phyloP scores from a whole-genome alignment of 2,113 vertebrate genomes.

The Sminthopsis crassicaudata region DNA sequence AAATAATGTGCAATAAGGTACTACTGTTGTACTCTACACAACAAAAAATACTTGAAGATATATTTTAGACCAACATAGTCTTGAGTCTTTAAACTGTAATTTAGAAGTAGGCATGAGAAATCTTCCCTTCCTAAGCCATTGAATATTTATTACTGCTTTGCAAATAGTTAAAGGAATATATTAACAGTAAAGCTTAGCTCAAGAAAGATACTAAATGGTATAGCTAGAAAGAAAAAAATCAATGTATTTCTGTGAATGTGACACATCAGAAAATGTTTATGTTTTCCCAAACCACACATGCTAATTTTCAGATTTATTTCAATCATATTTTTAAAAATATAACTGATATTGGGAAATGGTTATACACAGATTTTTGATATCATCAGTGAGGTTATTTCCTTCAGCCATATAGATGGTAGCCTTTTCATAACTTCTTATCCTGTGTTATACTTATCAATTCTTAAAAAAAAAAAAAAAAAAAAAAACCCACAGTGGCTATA shows the following conservation, averaged over 20 bases:
- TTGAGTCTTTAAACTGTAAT: constrained; percentile 82
- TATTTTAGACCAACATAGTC: constrained; percentile 80
- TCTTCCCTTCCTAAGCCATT: constrained; percentile 80
- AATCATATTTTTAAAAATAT: constrained; percentile 56
- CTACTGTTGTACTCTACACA: constrained; percentile 83
- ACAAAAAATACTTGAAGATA: constrained; percentile 85
- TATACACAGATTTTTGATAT: constrained; percentile 37
- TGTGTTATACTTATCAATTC: neutral
- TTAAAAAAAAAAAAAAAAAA: neutral
- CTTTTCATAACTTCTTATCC: neutral
- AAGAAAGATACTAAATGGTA: constrained; percentile 68
- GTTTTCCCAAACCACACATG: constrained; percentile 55
- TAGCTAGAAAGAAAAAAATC: constrained; percentile 73
- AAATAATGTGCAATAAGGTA: constrained; percentile 87
- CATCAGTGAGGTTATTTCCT: neutral
- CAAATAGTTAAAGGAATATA: constrained; percentile 71
- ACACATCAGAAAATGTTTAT: constrained; percentile 68
- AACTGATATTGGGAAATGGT: constrained; percentile 41
- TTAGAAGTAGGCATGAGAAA: constrained; percentile 78
- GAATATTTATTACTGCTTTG: constrained; percentile 82
- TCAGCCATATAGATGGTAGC: neutral
- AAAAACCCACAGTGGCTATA: neutral
- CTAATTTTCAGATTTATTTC: constrained; percentile 51
- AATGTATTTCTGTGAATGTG: constrained; percentile 71
- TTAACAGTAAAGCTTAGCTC: constrained; percentile 67